These are phyloP conservation scores for Pseudochirops cupreus DNA, from an alignment of 2,797 vertebrate genomes.

Conservation along the genomic window DNA sequence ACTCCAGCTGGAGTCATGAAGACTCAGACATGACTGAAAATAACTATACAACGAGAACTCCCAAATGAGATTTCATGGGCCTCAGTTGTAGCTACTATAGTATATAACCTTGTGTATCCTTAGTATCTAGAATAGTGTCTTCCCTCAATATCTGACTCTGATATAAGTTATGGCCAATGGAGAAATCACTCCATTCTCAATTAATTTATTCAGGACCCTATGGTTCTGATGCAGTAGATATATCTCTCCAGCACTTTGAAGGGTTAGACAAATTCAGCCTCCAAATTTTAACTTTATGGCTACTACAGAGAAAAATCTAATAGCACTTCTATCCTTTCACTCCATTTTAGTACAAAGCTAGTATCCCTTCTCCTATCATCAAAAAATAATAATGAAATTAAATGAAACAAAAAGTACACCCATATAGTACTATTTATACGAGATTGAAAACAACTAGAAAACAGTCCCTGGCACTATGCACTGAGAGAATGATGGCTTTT, in stretches of 20 bases:
- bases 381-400: slow-evolving; percentile 43
- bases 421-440: slow-evolving; percentile 42
- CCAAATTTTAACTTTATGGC: slow-evolving; percentile 7
- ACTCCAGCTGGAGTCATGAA: background rate
- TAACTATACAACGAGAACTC: background rate
- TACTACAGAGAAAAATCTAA: background rate
- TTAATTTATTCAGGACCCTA: background rate
- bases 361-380: background rate
- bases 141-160: background rate
- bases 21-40: background rate
- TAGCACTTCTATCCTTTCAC: slow-evolving; percentile 35
- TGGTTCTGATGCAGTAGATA: background rate
- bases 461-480: slow-evolving; percentile 51
- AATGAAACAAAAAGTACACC: slow-evolving; percentile 48
- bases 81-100: background rate
- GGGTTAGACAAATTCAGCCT: background rate
- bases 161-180: background rate
- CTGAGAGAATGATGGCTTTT: slow-evolving; percentile 50
- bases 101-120: background rate
- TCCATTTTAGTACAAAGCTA: background rate
- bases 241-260: background rate
- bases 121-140: background rate
- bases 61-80: background rate
- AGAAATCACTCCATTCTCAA: background rate
- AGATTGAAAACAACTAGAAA: slow-evolving; percentile 65